Evolutionary conservation across 2,797 vertebrate species (phyloP), one percentile per base, ranked within the genome.

Genomic region (Myoxocephalus aenaeus): DNA sequence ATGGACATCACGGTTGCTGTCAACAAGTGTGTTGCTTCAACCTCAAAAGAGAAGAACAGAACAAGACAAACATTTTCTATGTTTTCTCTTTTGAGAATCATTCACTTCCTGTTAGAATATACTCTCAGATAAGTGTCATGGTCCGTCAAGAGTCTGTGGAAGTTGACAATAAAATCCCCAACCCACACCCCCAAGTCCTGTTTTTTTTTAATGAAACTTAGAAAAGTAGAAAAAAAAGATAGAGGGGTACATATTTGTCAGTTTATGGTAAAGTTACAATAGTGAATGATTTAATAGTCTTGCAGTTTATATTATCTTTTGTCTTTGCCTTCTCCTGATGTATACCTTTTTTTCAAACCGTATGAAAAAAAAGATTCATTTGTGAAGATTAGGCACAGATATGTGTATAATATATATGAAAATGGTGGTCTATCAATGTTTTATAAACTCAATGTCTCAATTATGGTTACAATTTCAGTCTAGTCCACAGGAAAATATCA

Each of bases 1-100:
- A 96, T 96, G 1, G 96, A 97, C 96, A 98, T 97, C 46, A 97
- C 80, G 0, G 96, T 96, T 27, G 96, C 96, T 0, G 96, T 95
- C 79, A 98, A 73, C 83, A 98, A 87, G 71, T 97, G 96, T 10
- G 95, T 89, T 11, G 96, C 75, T 0, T 95, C 93, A 77, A 97
- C 87, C 97, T 98, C 74, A 13, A 85, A 92, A 14, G 44, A 81
- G 10, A 71, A 1, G 38, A 56, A 77, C 36, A 42, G 22, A 76
- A 53, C 20, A 67, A 32, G 13, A 63, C 1, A 59, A 6, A 15
- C 1, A 17, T 32, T 32, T 32, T 7, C 3, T 8, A 34, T 34
- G 6, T 34, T 34, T 34, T 34, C 34, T 34, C 7, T 44, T 40
- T 7, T 57, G 2, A 8, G 17, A 67, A 29, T 65, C 18, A 73